A percentile compares a stretch with the other conserved stretches of the same genome.
Conservation (phyloP, 92 coral and sea anemone genomes). For the Epizoanthus stellaris region DNA sequence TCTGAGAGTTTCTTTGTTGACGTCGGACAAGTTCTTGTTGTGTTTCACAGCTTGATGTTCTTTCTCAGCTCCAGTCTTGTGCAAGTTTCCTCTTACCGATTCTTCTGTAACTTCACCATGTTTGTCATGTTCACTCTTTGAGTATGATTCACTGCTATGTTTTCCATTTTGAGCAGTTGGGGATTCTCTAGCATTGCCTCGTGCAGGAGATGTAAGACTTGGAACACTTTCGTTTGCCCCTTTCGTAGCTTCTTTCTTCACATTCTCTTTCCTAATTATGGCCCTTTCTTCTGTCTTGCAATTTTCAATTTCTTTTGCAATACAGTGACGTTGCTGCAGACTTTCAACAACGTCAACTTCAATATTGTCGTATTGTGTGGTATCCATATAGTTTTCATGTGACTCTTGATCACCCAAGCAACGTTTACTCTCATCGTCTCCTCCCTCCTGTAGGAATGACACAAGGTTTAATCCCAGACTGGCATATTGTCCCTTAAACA, state of each 20-base stretch:
- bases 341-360: not conserved
- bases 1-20: not conserved
- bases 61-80: not conserved
- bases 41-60: not conserved
- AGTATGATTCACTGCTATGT: not conserved
- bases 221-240: not conserved
- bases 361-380: conserved; percentile 10
- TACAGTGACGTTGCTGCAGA: not conserved
- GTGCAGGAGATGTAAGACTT: not conserved
- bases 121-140: not conserved
- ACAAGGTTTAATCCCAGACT: conserved; percentile 11
- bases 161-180: not conserved
- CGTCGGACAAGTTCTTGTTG: not conserved
- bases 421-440: not conserved
- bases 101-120: not conserved
- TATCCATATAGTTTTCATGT: not conserved
- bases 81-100: not conserved
- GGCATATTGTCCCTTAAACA: not conserved
- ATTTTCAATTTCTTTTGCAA: not conserved
- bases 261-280: not conserved
- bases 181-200: not conserved
- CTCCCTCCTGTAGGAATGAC: not conserved
- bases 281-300: not conserved
- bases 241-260: not conserved
- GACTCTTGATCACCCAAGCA: no score